phyloP scores from a whole-genome alignment of 2,113 vertebrate genomes.

The Anser brachyrhynchus region DNA sequence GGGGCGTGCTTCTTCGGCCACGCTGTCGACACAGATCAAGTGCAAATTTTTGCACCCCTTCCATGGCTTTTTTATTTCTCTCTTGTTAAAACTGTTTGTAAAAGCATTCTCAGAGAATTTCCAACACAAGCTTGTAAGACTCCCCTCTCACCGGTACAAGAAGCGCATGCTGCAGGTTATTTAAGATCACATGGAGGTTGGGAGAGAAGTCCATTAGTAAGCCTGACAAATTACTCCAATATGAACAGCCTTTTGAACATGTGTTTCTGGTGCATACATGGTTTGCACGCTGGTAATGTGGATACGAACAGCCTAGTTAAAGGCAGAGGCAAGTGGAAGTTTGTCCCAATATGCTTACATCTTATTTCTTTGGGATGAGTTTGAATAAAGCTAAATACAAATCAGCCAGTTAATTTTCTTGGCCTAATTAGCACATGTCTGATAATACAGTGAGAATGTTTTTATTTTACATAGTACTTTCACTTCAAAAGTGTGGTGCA shows the following conservation, averaged over 20 bases:
- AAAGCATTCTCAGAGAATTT: conserved; percentile 26
- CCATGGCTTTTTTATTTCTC: conserved; percentile 3
- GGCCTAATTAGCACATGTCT: background rate
- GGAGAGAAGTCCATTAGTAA: conserved; percentile 21
- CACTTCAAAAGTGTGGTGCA: conserved; percentile 35
- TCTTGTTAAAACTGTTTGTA: background rate
- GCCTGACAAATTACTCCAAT: conserved; percentile 2
- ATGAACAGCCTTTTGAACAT: background rate
- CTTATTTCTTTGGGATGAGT: conserved; percentile 32
- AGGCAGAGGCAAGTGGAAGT: background rate
- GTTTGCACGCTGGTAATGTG: conserved; percentile 11
- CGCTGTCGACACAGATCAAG: background rate
- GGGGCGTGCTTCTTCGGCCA: background rate
- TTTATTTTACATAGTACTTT: conserved; percentile 33
- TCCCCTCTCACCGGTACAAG: background rate
- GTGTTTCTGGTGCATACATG: background rate
- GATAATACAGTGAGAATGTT: background rate
- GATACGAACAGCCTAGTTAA: background rate
- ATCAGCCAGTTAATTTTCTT: conserved; percentile 13
- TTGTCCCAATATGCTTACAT: background rate
- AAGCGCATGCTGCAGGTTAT: background rate
- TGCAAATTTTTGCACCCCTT: background rate
- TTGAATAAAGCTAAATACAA: background rate
- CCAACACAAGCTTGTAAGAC: background rate
- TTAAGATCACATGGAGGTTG: background rate